Evolutionary conservation across 2,113 vertebrate genomes (phyloP).

Genomic region (Furnarius figulus): DNA sequence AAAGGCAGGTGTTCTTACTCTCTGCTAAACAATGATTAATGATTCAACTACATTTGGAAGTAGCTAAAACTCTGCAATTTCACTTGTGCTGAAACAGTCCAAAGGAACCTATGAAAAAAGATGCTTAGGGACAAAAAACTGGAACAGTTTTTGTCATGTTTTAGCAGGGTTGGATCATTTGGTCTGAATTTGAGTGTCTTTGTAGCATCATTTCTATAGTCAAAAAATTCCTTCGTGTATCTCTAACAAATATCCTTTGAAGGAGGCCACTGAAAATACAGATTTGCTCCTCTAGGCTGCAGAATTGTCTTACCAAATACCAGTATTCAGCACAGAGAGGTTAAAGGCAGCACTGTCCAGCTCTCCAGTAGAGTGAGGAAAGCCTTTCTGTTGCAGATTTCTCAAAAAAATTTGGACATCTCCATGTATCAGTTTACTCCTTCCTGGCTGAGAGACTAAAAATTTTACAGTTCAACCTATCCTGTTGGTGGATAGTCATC

Average conservation of each 20-base stretch:
- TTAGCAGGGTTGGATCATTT: neutral
- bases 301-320: neutral
- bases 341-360: neutral
- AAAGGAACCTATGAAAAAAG: neutral
- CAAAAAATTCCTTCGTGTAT: neutral
- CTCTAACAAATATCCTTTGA: neutral
- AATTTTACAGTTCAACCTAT: neutral
- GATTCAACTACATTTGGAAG: neutral
- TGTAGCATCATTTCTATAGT: neutral
- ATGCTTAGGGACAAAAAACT: neutral
- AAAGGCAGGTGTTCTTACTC: neutral
- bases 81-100: neutral
- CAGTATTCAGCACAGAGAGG: neutral
- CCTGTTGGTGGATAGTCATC: neutral
- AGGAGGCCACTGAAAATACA: neutral
- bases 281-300: neutral
- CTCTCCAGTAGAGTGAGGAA: neutral
- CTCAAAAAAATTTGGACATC: neutral
- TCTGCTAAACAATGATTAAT: neutral
- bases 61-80: neutral
- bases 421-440: neutral
- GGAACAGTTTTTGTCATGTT: neutral
- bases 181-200: neutral
- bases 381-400: neutral
- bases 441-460: neutral